Evolutionary conservation across 2,888 invertebrate species (phyloP).

Genomic region (Apamea monoglypha): DNA sequence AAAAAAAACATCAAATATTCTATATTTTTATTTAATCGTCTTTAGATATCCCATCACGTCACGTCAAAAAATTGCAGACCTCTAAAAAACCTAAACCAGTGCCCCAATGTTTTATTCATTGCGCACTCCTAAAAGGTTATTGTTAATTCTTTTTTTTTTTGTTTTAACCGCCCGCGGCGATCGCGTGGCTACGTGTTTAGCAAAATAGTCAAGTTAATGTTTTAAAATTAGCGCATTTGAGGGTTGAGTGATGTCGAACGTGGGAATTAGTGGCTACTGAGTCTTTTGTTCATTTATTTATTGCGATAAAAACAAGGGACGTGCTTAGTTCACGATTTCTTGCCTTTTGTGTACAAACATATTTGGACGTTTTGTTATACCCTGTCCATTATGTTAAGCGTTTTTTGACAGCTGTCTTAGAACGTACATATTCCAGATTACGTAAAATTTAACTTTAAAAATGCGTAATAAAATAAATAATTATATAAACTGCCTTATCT

Average conservation of each 20-base stretch:
- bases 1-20: no score
- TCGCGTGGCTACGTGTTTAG: conserved; percentile 83
- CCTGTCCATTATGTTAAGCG: neutral
- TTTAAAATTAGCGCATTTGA: conserved; percentile 82
- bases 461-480: no score
- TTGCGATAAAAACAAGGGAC: conserved; percentile 39
- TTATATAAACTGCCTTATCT: no score
- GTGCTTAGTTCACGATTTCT: conserved; percentile 32
- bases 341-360: conserved; percentile 10
- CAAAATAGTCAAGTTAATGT: conserved; percentile 81
- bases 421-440: no score
- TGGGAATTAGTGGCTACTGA: conserved; percentile 74
- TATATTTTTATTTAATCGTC: no score
- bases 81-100: conserved; percentile 65
- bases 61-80: conserved; percentile 46
- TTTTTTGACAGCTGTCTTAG: no score
- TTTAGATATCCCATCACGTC: no score
- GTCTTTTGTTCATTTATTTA: conserved; percentile 59
- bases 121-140: conserved; percentile 76
- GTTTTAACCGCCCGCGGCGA: conserved; percentile 81
- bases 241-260: conserved; percentile 70
- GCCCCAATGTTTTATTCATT: conserved; percentile 86
- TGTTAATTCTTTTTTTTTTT: conserved; percentile 79
- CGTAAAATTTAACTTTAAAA: no score
- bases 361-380: neutral